Evolutionary conservation across 2,797 vertebrate species (phyloP).

Genomic region (Sitta carolinensis): DNA sequence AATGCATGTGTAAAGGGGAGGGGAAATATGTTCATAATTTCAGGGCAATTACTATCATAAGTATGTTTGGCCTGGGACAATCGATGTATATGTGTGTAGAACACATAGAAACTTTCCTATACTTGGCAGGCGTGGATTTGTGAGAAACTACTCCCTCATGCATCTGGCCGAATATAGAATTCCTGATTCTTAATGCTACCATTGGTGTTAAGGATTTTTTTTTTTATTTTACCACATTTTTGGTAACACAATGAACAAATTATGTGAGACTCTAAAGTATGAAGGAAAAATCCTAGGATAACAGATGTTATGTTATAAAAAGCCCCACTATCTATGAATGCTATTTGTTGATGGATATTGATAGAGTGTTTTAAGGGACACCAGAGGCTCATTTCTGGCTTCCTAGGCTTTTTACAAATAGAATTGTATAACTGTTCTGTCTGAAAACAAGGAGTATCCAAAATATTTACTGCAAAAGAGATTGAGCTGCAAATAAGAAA

Average conservation of each 20-base stretch:
- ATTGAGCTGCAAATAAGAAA: not conserved
- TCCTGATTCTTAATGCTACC: not conserved
- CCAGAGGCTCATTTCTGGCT: not conserved
- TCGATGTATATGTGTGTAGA: not conserved
- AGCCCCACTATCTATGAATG: not conserved
- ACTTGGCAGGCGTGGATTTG: not conserved
- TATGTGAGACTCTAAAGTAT: not conserved
- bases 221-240: not conserved
- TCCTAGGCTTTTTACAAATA: not conserved
- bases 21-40: not conserved
- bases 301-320: not conserved
- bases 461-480: not conserved
- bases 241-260: not conserved
- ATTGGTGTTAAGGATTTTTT: rapidly evolving
- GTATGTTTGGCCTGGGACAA: not conserved
- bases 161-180: not conserved
- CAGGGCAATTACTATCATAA: not conserved
- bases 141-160: too few species aligned
- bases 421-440: not conserved
- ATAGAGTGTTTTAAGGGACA: not conserved
- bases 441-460: not conserved
- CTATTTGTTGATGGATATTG: not conserved
- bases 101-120: not conserved
- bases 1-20: not conserved
- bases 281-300: not conserved